phyloP scores from a whole-genome alignment of 35 echinoderm and acorn worm species.

The Heliocidaris erythrogramma region DNA sequence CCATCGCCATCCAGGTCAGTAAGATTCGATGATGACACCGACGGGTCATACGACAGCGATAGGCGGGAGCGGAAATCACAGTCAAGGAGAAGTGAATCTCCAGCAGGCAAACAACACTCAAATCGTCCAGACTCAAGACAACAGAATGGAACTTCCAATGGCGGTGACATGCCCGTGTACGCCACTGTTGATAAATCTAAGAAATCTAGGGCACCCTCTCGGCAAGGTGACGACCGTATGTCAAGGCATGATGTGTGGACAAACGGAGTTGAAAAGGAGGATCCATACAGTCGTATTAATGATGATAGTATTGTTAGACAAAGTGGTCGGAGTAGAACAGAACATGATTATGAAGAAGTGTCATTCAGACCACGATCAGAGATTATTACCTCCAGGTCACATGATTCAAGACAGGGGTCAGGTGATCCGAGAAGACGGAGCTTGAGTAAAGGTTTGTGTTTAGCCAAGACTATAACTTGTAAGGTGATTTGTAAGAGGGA shows the following conservation, averaged over 20 bases:
- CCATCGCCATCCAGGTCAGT: slow-evolving; percentile 80
- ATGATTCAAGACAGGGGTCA: slow-evolving; percentile 4
- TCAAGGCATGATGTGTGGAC: slow-evolving; percentile 19
- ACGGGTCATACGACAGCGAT: slow-evolving; percentile 41
- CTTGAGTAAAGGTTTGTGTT: slow-evolving; percentile 35
- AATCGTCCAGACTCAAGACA: not conserved
- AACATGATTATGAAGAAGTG: slow-evolving; percentile 29
- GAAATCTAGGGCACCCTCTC: not conserved
- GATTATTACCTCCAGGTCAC: not conserved
- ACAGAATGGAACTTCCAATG: not conserved
- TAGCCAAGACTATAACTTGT: too few species aligned
- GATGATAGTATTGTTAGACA: not conserved
- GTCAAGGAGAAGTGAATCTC: slow-evolving; percentile 15
- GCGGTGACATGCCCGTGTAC: slow-evolving; percentile 4
- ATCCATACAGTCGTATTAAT: not conserved
- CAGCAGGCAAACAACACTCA: not conserved
- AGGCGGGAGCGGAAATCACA: slow-evolving; percentile 7
- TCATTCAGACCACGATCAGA: not conserved
- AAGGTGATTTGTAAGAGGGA: too few species aligned
- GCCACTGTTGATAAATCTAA: slow-evolving; percentile 28
- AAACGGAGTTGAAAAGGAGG: slow-evolving; percentile 32
- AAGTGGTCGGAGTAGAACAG: not conserved
- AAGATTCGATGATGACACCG: slow-evolving; percentile 75
- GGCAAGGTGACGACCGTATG: not conserved
- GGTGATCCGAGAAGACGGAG: slow-evolving; percentile 37